Percentiles rank a stretch among this genome's conserved stretches.
Evolutionary conservation across 2,797 vertebrate genomes (phyloP).

Genomic region (Chanos chanos): DNA sequence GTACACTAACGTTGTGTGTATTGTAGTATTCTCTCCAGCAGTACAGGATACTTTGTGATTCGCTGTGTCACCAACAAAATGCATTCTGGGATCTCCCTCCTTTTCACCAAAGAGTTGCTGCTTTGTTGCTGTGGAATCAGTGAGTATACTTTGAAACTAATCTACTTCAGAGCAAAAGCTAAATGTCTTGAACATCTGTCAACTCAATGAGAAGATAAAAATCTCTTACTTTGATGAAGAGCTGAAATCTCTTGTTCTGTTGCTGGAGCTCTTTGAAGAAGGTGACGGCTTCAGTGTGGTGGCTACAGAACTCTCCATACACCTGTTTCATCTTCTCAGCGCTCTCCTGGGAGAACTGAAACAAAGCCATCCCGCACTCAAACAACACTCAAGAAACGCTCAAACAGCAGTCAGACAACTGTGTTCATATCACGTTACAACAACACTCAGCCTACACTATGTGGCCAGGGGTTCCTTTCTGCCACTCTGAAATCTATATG

Average conservation of each 20-base stretch:
- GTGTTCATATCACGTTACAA: neutral
- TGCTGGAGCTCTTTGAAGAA: slow-evolving; percentile 93
- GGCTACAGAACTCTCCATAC: slow-evolving; percentile 95
- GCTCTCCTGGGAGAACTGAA: slow-evolving; percentile 92
- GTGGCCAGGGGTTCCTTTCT: too few species aligned
- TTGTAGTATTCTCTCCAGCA: slow-evolving; percentile 90
- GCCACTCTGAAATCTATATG: too few species aligned
- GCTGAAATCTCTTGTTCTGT: slow-evolving; percentile 93
- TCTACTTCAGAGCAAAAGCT: neutral
- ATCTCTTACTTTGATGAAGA: slow-evolving; percentile 87
- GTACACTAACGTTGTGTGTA: slow-evolving; percentile 81
- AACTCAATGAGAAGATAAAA: neutral
- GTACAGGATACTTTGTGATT: slow-evolving; percentile 95
- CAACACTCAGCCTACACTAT: too few species aligned
- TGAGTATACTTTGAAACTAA: neutral
- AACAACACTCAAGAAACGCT: neutral
- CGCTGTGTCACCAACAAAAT: slow-evolving; percentile 94
- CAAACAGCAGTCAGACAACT: neutral
- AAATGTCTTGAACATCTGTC: neutral
- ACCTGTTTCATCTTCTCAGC: slow-evolving; percentile 86
- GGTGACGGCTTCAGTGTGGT: slow-evolving; percentile 88
- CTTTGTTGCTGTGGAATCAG: slow-evolving; percentile 80
- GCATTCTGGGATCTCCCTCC: slow-evolving; percentile 92
- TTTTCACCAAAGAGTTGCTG: slow-evolving; percentile 85
- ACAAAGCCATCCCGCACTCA: slow-evolving; percentile 29